Percentiles rank a stretch among this genome's conserved stretches.
Evolutionary conservation across 2,797 vertebrate species (phyloP).

Genomic region (Myotis myotis): DNA sequence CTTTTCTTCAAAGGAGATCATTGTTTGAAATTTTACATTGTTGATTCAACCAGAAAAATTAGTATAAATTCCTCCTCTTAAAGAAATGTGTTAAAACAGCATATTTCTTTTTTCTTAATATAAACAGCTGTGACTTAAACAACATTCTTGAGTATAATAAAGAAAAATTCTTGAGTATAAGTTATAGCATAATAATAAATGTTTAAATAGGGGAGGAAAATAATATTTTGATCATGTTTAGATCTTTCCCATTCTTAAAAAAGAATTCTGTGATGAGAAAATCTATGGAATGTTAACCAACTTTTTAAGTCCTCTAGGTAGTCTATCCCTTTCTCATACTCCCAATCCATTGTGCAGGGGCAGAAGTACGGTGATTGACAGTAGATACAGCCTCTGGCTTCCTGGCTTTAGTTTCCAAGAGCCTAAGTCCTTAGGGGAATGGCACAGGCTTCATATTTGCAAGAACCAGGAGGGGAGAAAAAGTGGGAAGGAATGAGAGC

Average conservation of each 20-base stretch:
- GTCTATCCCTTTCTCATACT: background rate
- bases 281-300: background rate
- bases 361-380: background rate
- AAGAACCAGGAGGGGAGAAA: background rate
- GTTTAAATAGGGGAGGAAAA: background rate
- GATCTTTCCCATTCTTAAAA: conserved; percentile 25
- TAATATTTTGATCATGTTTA: background rate
- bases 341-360: background rate
- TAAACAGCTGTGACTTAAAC: background rate
- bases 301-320: background rate
- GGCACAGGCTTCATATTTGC: background rate
- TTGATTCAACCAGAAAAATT: conserved; percentile 18
- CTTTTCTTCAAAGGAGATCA: conserved; percentile 11
- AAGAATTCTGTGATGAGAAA: background rate
- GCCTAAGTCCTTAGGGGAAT: background rate
- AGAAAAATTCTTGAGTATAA: background rate
- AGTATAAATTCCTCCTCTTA: conserved; percentile 14
- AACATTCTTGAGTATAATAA: background rate
- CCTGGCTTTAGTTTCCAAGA: background rate
- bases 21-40: conserved; percentile 40
- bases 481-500: fast-evolving
- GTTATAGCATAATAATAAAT: background rate
- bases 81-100: conserved; percentile 47
- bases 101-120: background rate
- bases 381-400: background rate